A percentile compares a stretch with the other conserved stretches of the same genome.
These are phyloP conservation scores for Nyctibius bracteatus DNA, from an alignment of 2,113 vertebrate species.

Conservation along the genomic window DNA sequence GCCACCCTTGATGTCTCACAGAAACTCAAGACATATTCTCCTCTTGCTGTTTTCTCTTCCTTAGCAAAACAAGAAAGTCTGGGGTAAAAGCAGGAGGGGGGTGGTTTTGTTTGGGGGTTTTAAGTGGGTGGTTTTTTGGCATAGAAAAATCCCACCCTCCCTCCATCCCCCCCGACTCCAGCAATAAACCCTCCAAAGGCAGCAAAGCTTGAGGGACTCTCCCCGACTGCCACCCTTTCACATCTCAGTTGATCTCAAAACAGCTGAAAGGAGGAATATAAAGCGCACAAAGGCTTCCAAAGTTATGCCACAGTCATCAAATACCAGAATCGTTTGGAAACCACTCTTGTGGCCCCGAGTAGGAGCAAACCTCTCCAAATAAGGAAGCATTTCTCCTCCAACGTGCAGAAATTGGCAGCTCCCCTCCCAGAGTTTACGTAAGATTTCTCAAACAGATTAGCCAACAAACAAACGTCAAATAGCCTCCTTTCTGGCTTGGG, in stretches of 20 bases:
- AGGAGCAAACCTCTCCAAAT: slow-evolving; percentile 58
- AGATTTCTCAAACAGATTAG: slow-evolving; percentile 49
- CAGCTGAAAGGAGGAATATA: not conserved
- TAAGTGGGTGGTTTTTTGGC: not conserved
- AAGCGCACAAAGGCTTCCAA: not conserved
- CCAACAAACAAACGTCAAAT: slow-evolving; percentile 38
- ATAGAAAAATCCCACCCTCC: not conserved
- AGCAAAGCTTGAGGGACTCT: not conserved
- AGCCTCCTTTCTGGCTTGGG: not conserved
- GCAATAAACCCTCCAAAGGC: not conserved
- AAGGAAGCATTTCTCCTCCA: slow-evolving; percentile 39
- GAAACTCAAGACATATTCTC: fast-evolving
- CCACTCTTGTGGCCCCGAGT: not conserved
- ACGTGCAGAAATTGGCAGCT: slow-evolving; percentile 50
- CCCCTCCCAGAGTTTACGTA: slow-evolving; percentile 11
- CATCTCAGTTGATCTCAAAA: not conserved
- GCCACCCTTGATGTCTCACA: not conserved
- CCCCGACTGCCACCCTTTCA: not conserved
- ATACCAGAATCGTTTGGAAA: slow-evolving; percentile 51
- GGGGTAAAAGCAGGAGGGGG: not conserved
- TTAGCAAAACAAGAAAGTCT: not conserved
- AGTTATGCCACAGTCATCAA: slow-evolving; percentile 52
- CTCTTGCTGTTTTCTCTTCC: not conserved
- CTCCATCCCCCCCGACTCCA: not conserved
- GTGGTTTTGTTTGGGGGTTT: not conserved